Percentiles rank a stretch among this genome's conserved stretches.
Evolutionary conservation across 2,888 invertebrate genomes (phyloP).

Genomic region (Horisme vitalbata): DNA sequence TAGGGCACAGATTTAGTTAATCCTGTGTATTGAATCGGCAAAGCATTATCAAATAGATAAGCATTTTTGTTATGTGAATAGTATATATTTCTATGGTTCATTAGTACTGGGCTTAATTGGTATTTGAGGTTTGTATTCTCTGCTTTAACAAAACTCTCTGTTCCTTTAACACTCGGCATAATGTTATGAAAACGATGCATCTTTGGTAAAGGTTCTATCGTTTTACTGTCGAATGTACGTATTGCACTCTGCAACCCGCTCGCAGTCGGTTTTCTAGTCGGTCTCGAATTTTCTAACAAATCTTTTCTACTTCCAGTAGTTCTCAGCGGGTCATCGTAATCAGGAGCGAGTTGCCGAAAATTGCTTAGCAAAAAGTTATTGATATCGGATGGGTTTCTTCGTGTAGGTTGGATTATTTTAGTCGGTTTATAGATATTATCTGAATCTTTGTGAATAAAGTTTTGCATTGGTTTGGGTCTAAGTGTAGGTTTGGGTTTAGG

Average conservation of each 20-base stretch:
- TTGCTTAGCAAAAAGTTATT: conserved; percentile 13
- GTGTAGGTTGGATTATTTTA: no score
- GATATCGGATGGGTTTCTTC: conserved; percentile 9
- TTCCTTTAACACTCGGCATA: background rate
- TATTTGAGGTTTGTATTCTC: conserved; percentile 15
- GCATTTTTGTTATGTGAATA: conserved; percentile 36
- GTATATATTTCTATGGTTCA: conserved; percentile 36
- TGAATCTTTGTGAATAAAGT: background rate
- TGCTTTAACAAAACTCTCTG: no score
- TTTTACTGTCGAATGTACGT: conserved; percentile 9
- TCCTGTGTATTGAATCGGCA: conserved; percentile 34
- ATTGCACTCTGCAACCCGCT: no score
- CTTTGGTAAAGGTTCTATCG: conserved; percentile 1
- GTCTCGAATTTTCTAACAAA: conserved; percentile 1
- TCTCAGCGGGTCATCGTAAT: conserved; percentile 8
- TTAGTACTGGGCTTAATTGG: conserved; percentile 27
- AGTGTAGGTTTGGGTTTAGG: conserved; percentile 1
- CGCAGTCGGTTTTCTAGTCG: conserved; percentile 15
- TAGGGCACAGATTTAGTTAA: conserved; percentile 25
- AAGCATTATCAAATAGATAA: conserved; percentile 30
- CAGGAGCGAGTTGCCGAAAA: conserved; percentile 9
- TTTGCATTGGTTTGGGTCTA: background rate
- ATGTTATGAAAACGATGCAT: no score
- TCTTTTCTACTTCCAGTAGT: conserved; percentile 2
- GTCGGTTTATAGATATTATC: conserved; percentile 3